phyloP scores from a whole-genome alignment of 2,113 vertebrate species.

The Boleophthalmus pectinirostris region DNA sequence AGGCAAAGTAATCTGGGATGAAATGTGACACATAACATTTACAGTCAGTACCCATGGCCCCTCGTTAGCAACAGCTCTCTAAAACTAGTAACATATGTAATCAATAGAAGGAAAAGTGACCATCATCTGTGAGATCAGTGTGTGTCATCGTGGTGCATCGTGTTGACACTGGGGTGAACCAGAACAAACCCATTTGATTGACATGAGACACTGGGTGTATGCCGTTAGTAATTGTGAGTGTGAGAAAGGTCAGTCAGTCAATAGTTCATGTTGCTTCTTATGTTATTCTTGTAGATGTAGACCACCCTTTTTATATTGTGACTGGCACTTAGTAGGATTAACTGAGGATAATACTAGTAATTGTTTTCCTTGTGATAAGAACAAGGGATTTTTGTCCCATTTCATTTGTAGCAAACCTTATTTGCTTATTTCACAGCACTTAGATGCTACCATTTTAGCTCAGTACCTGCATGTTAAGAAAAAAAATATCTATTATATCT shows the following conservation, averaged over 20 bases:
- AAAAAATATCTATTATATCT: too few relatives aligned
- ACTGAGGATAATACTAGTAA: not conserved
- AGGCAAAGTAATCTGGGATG: not conserved
- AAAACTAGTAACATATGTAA: not conserved
- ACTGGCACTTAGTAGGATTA: not conserved
- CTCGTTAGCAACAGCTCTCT: not conserved
- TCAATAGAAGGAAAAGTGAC: not conserved
- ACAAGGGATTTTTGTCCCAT: not conserved
- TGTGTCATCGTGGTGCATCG: not conserved
- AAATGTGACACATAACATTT: not conserved
- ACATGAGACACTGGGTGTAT: not conserved
- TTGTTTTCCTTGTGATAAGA: not conserved
- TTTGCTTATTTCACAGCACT: too few relatives aligned
- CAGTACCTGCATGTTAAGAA: not conserved
- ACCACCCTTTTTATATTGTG: not conserved
- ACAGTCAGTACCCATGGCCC: not conserved
- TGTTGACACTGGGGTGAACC: not conserved
- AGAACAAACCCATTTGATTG: not conserved
- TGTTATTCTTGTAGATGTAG: not conserved
- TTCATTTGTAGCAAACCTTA: not conserved
- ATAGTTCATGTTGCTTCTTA: not conserved
- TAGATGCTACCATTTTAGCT: not conserved
- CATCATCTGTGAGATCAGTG: not conserved
- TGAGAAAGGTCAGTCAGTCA: not conserved
- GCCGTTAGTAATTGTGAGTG: not conserved